Conservation (phyloP, 2,797 vertebrate genomes). For the Myiothlypis chrysogaster region DNA sequence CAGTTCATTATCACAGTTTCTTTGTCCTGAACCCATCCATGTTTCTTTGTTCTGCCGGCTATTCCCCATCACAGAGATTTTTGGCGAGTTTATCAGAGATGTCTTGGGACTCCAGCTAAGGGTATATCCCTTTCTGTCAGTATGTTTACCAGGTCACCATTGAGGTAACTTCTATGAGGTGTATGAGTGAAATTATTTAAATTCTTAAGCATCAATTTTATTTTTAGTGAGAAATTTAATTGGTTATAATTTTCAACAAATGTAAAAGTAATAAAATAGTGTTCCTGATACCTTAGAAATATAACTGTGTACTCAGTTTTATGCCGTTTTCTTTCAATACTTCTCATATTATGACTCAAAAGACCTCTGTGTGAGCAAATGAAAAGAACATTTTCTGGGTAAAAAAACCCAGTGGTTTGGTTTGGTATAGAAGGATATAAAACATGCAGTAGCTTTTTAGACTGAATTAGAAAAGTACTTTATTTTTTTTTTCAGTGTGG, state of each 20-base stretch:
- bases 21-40: neutral
- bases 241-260: neutral
- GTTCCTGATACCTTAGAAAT: neutral
- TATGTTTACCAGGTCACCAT: neutral
- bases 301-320: neutral
- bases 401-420: rapidly evolving
- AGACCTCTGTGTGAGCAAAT: neutral
- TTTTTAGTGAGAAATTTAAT: neutral
- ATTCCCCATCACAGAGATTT: neutral
- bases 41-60: neutral
- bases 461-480: neutral
- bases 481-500: neutral
- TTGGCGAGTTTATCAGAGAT: neutral
- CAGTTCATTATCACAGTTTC: neutral
- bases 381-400: neutral
- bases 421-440: neutral
- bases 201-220: neutral
- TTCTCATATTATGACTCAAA: neutral
- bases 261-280: neutral
- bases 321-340: neutral
- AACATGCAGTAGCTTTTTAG: neutral
- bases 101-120: neutral
- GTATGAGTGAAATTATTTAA: neutral
- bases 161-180: neutral
- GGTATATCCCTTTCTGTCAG: neutral